These are phyloP conservation scores for Papilio polyxenes DNA, from an alignment of 1,140 invertebrate genomes.

Conservation along the genomic window DNA sequence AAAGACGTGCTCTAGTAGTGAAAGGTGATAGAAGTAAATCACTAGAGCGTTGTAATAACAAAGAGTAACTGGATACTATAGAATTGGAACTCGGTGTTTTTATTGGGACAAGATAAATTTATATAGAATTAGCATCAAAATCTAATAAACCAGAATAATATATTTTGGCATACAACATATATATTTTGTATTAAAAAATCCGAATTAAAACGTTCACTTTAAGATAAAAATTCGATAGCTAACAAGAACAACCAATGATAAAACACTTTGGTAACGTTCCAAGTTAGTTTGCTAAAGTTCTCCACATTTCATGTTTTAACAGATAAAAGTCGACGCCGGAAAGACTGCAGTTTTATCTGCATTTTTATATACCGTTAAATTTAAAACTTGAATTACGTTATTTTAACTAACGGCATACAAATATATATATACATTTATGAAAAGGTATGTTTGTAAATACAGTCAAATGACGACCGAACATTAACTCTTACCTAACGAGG, in stretches of 20 bases:
- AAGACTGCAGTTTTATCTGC: not conserved
- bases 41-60: not conserved
- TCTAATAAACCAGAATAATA: not conserved
- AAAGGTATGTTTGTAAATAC: too few species aligned
- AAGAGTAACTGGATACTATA: not conserved
- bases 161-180: too few species aligned
- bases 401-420: too few species aligned
- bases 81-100: not conserved
- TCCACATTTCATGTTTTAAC: not conserved
- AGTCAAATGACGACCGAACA: too few species aligned
- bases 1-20: not conserved
- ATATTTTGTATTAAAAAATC: too few species aligned
- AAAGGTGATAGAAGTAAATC: not conserved
- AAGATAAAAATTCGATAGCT: not conserved
- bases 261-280: conserved; percentile 29
- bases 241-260: conserved; percentile 13
- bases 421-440: too few species aligned
- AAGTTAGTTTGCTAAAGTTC: conserved; percentile 15
- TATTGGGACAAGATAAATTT: not conserved
- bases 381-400: too few species aligned
- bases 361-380: not conserved
- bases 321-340: not conserved
- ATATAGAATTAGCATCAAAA: not conserved
- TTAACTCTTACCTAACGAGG: too few species aligned
- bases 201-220: not conserved